Base-by-base conservation (phyloP, 2,888 invertebrate species). In the Xylota sylvarum region DNA sequence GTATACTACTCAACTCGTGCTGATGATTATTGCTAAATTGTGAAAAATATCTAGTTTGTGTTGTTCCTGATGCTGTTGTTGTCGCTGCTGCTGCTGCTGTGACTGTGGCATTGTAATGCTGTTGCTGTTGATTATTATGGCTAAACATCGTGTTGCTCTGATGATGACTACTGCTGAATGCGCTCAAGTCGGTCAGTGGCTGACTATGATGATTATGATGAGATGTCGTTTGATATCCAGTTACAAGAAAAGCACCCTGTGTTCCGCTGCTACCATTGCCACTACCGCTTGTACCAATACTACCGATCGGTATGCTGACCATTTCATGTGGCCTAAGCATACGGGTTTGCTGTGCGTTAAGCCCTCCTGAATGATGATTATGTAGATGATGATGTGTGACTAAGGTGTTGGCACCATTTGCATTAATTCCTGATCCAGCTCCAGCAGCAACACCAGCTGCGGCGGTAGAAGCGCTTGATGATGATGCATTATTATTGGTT, bases 281-380 rank as follows among this genome's bases (percentile, higher is more conserved):
- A 40, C 89, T 88, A 52, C 89, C 88, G 58, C 90, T 89, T 65
- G 90, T 91, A 62, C 89, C 88, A 69, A 89, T 86, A 83, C 90
- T 92, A 88, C 90, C 90, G 88, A 91, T 89, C 55, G 92, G 92
- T 88, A 92, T 89, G 86, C 91, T 92, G 69, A 92, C 92, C 91
- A 92, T 90, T 89, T 92, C 91, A 89, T 92, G 92, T 85, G 91
- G 92, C 90, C 92, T 90, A 79, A 91, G 88, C 74, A 90, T 65
- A 82, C 90, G 89, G 17, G 81, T 85, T 52, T 80, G 80, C 58
- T 82, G 74, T 60, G 62, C 50, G 17, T 64, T 52, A 10, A 73
- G 58, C 37, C 79, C 60, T 7, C 67, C 64, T 17, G 81, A 80
- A 70, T 83, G 73, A 80, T 87, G 84, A 80, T 89, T 88, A 17